Evolutionary conservation across 2,797 vertebrate species (phyloP), one percentile per base, ranked within the genome.

Genomic region (Sebastes jordani): DNA sequence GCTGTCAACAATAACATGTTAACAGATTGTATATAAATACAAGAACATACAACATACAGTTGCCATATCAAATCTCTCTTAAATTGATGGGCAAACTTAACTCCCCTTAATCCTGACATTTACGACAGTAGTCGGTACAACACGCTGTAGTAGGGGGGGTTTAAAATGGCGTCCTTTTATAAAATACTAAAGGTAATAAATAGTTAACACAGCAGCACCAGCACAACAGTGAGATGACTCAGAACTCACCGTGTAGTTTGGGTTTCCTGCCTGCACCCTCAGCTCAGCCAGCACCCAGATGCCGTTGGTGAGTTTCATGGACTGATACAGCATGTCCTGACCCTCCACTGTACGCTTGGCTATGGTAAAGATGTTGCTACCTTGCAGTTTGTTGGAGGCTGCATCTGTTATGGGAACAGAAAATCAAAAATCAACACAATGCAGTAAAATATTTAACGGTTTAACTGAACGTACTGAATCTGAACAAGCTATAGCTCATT

Each of bases 281-380:
- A 99, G 96, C 92, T 99, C 98, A 0, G 97, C 97, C 93, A 99
- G 93, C 72, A 98, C 95, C 97, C 98, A 99, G 94, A 99, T 99
- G 89, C 97, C 96, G 0, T 99, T 99, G 92, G 97, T 96, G 85
- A 99, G 96, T 85, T 98, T 99, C 86, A 98, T 95, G 69, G 98
- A 98, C 93, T 98, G 98, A 94, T 99, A 99, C n/a, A 99, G 96
- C 97, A 99, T 98, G 94, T 99, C 98, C 90, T 99, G 98, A 38
- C 96, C 95, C 36, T 99, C 98, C 86, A 99, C 97, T 0, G 96
- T 98, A 62, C 98, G 96, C 95, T 98, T 99, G 76, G 98, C 98
- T 0, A 99, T 96, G 67, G 98, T 99, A 95, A 98, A 99, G 84
- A 99, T 95, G 89, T 98, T 99, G 92, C 97, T 98, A 83, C 96